These are phyloP conservation scores for Protonemura montana DNA, from an alignment of 2,888 invertebrate genomes.

Conservation along the genomic window DNA sequence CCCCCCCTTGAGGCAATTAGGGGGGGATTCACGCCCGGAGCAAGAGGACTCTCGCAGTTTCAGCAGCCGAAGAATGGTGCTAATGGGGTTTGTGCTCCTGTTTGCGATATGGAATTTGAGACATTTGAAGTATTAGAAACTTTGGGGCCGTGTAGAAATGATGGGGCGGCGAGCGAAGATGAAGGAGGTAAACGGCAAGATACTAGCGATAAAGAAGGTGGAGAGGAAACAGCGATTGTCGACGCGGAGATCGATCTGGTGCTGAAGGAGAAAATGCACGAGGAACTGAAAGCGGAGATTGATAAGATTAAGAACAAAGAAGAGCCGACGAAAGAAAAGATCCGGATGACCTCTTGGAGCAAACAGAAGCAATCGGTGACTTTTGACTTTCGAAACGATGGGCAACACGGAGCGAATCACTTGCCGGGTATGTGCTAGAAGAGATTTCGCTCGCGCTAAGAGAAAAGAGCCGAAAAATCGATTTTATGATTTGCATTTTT, in stretches of 20 bases:
- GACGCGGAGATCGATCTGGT: constrained; percentile 53
- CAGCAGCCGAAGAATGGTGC: background rate
- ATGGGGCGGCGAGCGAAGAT: background rate
- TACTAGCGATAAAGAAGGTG: too few relatives aligned
- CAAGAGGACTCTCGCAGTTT: background rate
- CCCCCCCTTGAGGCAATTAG: background rate
- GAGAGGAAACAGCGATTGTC: constrained; percentile 47
- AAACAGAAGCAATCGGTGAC: constrained; percentile 33
- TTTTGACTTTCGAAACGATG: constrained; percentile 38
- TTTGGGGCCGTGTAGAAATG: background rate
- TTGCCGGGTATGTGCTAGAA: background rate
- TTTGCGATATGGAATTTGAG: constrained; percentile 81
- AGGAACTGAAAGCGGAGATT: background rate
- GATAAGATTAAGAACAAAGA: background rate
- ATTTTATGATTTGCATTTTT: too few relatives aligned
- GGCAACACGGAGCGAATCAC: background rate
- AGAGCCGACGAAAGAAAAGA: background rate
- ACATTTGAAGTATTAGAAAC: constrained; percentile 71
- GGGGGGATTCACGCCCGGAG: background rate
- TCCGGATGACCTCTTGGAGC: constrained; percentile 43
- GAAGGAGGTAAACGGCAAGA: too few relatives aligned
- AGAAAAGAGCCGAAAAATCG: background rate
- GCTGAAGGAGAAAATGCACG: constrained; percentile 54
- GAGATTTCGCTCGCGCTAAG: background rate
- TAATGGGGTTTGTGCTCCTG: constrained; percentile 7